Conservation (phyloP, 2,888 invertebrate species). For the Syrphus vitripennis region DNA sequence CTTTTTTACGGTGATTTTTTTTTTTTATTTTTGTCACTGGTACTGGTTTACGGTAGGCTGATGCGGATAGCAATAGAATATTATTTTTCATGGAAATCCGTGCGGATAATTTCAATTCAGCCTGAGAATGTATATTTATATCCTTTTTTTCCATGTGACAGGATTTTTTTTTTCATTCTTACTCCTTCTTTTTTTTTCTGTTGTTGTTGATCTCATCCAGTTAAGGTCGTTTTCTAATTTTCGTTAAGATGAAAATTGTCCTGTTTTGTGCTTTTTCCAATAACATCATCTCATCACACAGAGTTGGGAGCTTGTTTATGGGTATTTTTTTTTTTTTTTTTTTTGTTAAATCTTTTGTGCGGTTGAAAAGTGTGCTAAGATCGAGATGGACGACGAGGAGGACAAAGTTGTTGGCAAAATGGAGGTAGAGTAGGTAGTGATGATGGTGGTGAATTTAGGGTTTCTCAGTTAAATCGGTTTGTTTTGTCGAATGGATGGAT, state of each 20-base stretch:
- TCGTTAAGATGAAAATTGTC: slow-evolving; percentile 57
- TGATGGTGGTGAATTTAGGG: not conserved
- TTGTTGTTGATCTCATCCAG: slow-evolving; percentile 54
- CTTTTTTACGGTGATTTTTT: slow-evolving; percentile 6
- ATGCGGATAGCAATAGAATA: slow-evolving; percentile 57
- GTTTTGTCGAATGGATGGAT: too few species aligned
- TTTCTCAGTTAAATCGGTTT: slow-evolving; percentile 1
- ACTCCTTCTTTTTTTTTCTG: slow-evolving; percentile 4
- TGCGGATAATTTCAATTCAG: slow-evolving; percentile 69
- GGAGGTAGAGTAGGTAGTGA: too few species aligned
- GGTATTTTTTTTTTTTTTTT: too few species aligned
- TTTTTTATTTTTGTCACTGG: not conserved
- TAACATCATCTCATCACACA: too few species aligned
- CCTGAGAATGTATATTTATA: slow-evolving; percentile 40
- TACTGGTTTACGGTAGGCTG: slow-evolving; percentile 40
- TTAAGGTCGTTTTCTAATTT: slow-evolving; percentile 60
- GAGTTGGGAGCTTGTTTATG: not conserved
- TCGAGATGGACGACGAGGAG: not conserved
- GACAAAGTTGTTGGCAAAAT: not conserved
- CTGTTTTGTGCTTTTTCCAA: not conserved
- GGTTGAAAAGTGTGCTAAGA: not conserved
- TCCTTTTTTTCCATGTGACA: slow-evolving; percentile 19
- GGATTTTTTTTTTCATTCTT: not conserved
- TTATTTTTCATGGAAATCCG: slow-evolving; percentile 70
- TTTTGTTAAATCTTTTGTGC: slow-evolving; percentile 45